These are phyloP conservation scores for Plestiodon gilberti DNA, from an alignment of 2,113 vertebrate species.

Conservation along the genomic window DNA sequence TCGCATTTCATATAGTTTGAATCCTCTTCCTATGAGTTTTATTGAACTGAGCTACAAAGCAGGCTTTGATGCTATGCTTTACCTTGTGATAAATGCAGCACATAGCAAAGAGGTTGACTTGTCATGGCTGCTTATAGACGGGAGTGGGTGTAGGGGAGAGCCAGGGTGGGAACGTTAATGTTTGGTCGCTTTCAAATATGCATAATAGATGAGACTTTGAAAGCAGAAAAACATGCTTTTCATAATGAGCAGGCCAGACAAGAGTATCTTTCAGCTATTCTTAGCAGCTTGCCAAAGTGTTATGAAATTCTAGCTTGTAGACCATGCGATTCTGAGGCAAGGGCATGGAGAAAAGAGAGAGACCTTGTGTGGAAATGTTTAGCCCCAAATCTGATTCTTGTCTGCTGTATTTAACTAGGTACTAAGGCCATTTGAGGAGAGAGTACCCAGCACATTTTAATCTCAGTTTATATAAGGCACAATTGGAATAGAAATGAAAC, in stretches of 20 bases:
- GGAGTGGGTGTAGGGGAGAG: slow-evolving; percentile 12
- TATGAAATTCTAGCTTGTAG: slow-evolving; percentile 5
- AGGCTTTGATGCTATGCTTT: neutral
- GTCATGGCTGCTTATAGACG: neutral
- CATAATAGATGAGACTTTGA: neutral
- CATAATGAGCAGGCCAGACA: neutral
- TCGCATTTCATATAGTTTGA: neutral
- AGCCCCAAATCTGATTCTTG: neutral
- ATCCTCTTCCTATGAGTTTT: neutral
- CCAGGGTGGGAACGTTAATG: neutral
- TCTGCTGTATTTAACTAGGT: neutral
- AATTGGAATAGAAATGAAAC: neutral
- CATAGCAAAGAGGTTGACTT: slow-evolving; percentile 7
- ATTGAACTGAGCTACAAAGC: slow-evolving; percentile 11
- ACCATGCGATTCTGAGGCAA: neutral
- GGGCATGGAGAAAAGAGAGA: neutral
- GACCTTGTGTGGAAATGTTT: neutral
- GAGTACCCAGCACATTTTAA: neutral
- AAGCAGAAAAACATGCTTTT: slow-evolving; percentile 12
- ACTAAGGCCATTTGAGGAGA: neutral
- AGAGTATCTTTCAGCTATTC: neutral
- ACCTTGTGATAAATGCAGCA: neutral
- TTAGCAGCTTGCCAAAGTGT: slow-evolving; percentile 23
- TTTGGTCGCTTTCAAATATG: neutral
- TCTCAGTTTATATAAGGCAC: neutral